Base-by-base conservation (phyloP, 2,797 vertebrate genomes). In the Staurois parvus region DNA sequence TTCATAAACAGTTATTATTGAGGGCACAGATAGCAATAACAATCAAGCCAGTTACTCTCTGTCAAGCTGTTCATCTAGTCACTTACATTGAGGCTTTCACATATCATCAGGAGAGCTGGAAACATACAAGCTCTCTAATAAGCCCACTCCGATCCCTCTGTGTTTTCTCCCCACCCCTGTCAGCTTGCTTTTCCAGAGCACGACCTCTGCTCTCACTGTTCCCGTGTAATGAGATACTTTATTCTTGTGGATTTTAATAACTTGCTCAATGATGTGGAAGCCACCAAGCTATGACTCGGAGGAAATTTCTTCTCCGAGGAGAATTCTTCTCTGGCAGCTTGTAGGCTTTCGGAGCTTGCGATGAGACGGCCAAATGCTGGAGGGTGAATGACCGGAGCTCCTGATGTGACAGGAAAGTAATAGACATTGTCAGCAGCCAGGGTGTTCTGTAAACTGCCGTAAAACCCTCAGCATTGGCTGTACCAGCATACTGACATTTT, bases 221-320 rank as follows among this genome's bases (percentile, higher is more conserved):
- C 68, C 62, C n/a, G 29, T 80, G 78, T 80, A 80, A 80, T 70
- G 78, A 80, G 78, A 70, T 80, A 69, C 78, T 80, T 80, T 56
- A 80, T 80, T 52, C 78, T 70, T 56, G 42, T 4, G 67, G 67
- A 80, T 80, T 70, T 80, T 80, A 80, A 80, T 80, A 80, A 80
- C 66, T 80, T 70, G 45, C 30, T 80, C 78, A 80, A 67, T 80
- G 67, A 80, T 80, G 66, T 80, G 78, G 67, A 80, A 70, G 78
- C 34, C 78, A 56, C 78, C 68, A 29, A 56, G 67, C 67, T 56
- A 70, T 26, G 69, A 56, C 67, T 68, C 48, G 24, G 42, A 42
- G 34, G 52, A 70, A 80, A 70, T 70, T 42, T 10, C 78, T 56
- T 70, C 78, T 79, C 45, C 10, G 45, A 29, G 42, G 42, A 56